Evolutionary conservation across 1,140 invertebrate genomes (phyloP), one percentile per base, ranked within the genome.

Genomic region (Cyrtorhinus lividipennis): DNA sequence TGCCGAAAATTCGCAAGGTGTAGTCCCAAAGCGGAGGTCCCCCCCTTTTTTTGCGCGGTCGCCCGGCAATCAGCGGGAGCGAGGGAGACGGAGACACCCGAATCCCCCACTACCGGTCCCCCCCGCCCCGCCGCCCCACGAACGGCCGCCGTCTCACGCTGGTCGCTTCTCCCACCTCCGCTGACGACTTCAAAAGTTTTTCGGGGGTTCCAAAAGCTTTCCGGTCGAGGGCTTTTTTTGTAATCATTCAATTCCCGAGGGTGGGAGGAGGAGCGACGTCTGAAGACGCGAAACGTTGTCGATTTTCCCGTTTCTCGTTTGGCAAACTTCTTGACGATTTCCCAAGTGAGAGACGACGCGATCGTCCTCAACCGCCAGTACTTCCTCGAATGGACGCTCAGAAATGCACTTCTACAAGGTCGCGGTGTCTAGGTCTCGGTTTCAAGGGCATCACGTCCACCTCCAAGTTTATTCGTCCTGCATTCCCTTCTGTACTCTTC

Each of bases 1-100:
- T 53, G 48, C 48, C 48, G 48, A 53, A 53, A 53, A 53, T 53
- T 53, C 48, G 48, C 48, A 53, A 53, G 48, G 48, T 53, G 48
- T 53, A 53, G 48, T 15, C 48, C 8, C 48, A 5, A 20, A 53
- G 20, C 48, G 38, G n/a, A 44, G 38, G 38, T 10, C 48, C 18
- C 48, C 48, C 48, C 48, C 12, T 53, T 20, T 22, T 20, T 20
- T 22, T 53, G 12, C 8, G 18, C 20, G 10, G 48, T 53, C 18
- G 5, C 30, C 15, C 15, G n/a, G n/a, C n/a, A n/a, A n/a, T n/a
- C n/a, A n/a, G 5, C 30, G 30, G 5, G 30, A 8, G 30, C 30
- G 30, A 38, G 30, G 30, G 30, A 38, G 30, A 22, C 48, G 48
- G 48, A 53, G 48, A 53, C 20, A 8, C 48, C 48, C 48, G 20